Percentiles rank a stretch among this genome's conserved stretches.
These are phyloP conservation scores for Drosophila eugracilis DNA, from an alignment of 1,140 invertebrate species.

Conservation along the genomic window DNA sequence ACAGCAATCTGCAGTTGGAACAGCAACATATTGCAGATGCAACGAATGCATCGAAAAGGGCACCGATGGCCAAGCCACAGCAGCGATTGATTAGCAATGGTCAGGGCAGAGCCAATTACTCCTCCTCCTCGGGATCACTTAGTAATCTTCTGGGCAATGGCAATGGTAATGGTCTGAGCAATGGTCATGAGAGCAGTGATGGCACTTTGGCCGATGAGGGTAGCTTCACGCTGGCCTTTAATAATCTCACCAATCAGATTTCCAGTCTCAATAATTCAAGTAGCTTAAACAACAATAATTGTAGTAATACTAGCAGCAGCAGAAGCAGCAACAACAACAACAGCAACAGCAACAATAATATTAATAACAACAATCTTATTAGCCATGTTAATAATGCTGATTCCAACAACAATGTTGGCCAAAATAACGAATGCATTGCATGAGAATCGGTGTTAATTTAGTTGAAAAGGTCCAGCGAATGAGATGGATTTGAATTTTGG, in stretches of 20 bases:
- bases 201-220: constrained; percentile 70
- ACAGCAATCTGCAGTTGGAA: constrained; percentile 63
- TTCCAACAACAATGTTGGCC: constrained; percentile 77
- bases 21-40: constrained; percentile 25
- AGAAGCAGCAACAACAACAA: constrained; percentile 44
- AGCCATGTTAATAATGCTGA: constrained; percentile 62
- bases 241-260: constrained; percentile 72
- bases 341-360: constrained; percentile 37
- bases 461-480: constrained; percentile 40
- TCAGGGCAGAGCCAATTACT: constrained; percentile 29
- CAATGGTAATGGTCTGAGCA: constrained; percentile 34
- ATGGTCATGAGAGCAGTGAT: constrained; percentile 63
- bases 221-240: constrained; percentile 69
- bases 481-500: background rate
- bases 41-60: constrained; percentile 32
- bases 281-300: constrained; percentile 38
- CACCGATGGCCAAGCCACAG: constrained; percentile 56
- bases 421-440: constrained; percentile 76
- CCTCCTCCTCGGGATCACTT: constrained; percentile 40
- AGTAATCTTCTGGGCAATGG: constrained; percentile 64
- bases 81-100: constrained; percentile 48
- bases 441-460: constrained; percentile 78
- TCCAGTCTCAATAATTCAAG: constrained; percentile 68
- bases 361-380: constrained; percentile 26
- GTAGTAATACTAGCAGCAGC: constrained; percentile 37